These are phyloP conservation scores for Premnoplex brunnescens DNA, from an alignment of 2,797 vertebrate genomes.

Conservation along the genomic window DNA sequence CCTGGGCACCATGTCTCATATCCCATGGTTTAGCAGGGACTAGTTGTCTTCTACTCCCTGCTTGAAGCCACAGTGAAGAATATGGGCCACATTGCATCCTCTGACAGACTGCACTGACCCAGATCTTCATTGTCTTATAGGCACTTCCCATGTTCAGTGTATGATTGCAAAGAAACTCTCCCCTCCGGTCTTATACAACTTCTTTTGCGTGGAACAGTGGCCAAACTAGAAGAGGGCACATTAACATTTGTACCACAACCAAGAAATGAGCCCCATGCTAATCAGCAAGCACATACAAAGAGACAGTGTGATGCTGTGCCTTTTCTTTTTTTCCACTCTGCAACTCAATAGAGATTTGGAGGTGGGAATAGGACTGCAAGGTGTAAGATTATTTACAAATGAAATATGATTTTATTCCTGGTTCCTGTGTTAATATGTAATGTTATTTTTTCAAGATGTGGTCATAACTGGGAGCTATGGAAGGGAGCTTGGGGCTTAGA, in stretches of 20 bases:
- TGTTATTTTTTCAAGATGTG: neutral
- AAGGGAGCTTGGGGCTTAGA: neutral
- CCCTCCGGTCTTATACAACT: neutral
- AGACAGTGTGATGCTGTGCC: neutral
- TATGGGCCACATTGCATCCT: neutral
- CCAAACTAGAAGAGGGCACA: neutral
- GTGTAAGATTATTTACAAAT: neutral
- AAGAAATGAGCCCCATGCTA: neutral
- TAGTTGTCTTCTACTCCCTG: neutral
- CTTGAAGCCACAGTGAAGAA: neutral
- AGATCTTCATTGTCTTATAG: neutral
- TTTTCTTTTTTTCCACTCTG: neutral
- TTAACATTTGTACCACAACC: neutral
- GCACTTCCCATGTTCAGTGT: neutral
- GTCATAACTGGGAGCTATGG: neutral
- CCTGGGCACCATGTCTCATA: neutral
- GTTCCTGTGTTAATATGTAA: neutral
- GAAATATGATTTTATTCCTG: neutral
- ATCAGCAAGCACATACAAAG: neutral
- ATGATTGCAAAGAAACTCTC: neutral
- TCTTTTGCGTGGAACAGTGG: neutral
- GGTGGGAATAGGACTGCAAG: neutral
- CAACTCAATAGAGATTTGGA: neutral
- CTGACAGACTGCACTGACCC: neutral
- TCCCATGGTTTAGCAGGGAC: neutral